Conservation (phyloP, 2,888 invertebrate species). For the Troglohyphantes excavatus region DNA sequence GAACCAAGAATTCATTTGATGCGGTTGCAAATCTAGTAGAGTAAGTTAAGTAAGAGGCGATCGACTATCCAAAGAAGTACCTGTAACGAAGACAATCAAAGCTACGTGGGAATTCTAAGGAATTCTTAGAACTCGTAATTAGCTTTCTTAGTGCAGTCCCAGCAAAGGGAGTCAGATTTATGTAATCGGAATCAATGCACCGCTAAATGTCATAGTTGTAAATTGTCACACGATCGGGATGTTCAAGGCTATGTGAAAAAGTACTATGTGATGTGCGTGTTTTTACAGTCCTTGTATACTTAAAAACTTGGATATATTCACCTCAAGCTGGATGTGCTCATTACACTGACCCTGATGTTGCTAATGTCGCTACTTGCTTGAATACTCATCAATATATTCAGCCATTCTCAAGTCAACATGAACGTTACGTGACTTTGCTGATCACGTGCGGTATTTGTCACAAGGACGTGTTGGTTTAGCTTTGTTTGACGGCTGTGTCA, state of each 20-base stretch:
- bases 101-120: background rate
- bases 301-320: background rate
- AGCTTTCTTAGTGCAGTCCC: background rate
- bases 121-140: background rate
- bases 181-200: background rate
- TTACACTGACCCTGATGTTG: background rate
- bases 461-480: constrained; percentile 2
- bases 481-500: no score
- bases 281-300: background rate
- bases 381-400: no score
- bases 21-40: background rate
- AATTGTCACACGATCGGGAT: background rate
- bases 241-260: background rate
- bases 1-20: background rate
- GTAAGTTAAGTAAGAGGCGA: background rate
- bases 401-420: background rate
- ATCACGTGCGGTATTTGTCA: background rate
- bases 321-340: background rate
- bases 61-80: background rate
- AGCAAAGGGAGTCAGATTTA: background rate
- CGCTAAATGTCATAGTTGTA: background rate
- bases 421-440: background rate
- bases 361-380: no score
- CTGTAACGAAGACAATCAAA: constrained; percentile 9
- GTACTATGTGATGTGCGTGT: no score